These are phyloP conservation scores for Pharmacophagus antenor DNA, from an alignment of 2,888 invertebrate species.

Conservation along the genomic window DNA sequence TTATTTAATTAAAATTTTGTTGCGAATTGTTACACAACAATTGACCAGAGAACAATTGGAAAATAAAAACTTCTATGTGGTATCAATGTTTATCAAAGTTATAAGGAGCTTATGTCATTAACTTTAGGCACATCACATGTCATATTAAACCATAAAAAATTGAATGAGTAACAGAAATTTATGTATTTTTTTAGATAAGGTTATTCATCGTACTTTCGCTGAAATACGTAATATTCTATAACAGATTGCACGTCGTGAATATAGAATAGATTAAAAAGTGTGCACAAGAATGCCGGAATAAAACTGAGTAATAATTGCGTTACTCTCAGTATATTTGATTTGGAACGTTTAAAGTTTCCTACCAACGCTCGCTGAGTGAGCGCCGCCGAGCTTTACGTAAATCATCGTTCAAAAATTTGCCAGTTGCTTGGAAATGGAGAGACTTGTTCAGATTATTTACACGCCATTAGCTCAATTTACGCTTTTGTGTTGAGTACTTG, in stretches of 20 bases:
- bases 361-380: slow-evolving; percentile 8
- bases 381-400: slow-evolving; percentile 30
- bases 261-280: slow-evolving; percentile 9
- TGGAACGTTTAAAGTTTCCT: slow-evolving; percentile 14
- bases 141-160: too few relatives aligned
- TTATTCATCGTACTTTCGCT: neutral
- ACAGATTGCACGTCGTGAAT: slow-evolving; percentile 2
- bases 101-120: too few relatives aligned
- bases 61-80: too few relatives aligned
- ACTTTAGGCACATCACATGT: too few relatives aligned
- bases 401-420: slow-evolving; percentile 60
- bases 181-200: too few relatives aligned
- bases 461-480: slow-evolving; percentile 64
- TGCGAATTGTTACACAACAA: too few relatives aligned
- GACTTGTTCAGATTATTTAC: slow-evolving; percentile 67
- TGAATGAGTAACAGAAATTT: too few relatives aligned
- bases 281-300: slow-evolving; percentile 31
- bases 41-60: too few relatives aligned
- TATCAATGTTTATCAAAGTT: too few relatives aligned
- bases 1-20: too few relatives aligned
- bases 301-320: slow-evolving; percentile 37
- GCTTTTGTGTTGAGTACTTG: slow-evolving; percentile 54
- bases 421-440: slow-evolving; percentile 57
- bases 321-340: slow-evolving; percentile 27
- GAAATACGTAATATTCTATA: neutral